Conservation (phyloP, 2,888 invertebrate genomes). For the Tanytarsus gracilentus region DNA sequence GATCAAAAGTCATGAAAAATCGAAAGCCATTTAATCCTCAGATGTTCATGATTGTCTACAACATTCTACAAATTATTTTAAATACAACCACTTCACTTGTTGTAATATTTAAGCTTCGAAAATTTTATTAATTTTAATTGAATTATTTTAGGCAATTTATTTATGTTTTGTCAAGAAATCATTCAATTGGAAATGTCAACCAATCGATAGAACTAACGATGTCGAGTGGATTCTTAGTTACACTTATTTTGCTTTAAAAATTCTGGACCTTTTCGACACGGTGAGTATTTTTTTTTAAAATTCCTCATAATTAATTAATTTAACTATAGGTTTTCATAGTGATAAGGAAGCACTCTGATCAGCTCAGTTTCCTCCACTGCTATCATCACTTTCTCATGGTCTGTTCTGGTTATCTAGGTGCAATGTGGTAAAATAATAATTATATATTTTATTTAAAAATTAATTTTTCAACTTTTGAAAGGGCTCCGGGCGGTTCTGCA, state of each 20-base stretch:
- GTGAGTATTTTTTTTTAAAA: background rate
- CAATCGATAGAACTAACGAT: conserved; percentile 43
- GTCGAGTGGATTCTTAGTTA: background rate
- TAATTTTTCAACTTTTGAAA: background rate
- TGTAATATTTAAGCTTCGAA: conserved; percentile 30
- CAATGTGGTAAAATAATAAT: background rate
- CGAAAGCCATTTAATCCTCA: conserved; percentile 75
- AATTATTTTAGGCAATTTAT: background rate
- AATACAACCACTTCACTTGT: conserved; percentile 43
- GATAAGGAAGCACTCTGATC: background rate
- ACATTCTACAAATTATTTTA: conserved; percentile 71
- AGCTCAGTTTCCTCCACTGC: conserved; percentile 9
- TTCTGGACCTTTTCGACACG: too few relatives aligned
- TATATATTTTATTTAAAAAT: background rate
- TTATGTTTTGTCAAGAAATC: conserved; percentile 29
- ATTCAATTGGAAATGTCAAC: conserved; percentile 47
- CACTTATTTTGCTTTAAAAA: too few relatives aligned
- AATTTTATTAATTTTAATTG: background rate
- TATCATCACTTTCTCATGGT: conserved; percentile 25
- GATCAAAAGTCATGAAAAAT: conserved; percentile 79
- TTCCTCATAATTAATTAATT: background rate
- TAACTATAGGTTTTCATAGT: conserved; percentile 5
- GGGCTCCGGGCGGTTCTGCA: conserved; percentile 40
- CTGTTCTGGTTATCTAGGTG: too few relatives aligned
- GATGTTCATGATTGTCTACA: conserved; percentile 71